These are phyloP conservation scores for Pseudomyrmex dendroicus DNA, from an alignment of 1,140 invertebrate species.

Conservation along the genomic window DNA sequence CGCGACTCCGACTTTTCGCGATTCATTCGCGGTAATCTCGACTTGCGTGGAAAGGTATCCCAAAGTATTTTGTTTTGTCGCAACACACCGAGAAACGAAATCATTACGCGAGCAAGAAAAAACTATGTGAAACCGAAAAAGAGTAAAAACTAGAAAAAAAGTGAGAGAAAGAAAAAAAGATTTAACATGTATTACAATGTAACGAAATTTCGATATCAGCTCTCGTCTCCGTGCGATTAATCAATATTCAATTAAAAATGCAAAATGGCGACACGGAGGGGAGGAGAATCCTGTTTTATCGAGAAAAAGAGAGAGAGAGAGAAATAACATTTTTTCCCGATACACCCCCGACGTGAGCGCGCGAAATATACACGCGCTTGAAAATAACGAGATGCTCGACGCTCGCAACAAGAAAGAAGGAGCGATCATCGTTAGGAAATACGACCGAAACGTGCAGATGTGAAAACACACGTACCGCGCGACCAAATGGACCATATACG, in stretches of 20 bases:
- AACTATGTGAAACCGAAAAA: background rate
- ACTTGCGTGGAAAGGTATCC: too few relatives aligned
- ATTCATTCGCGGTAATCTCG: slow-evolving; percentile 31
- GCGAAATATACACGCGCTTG: background rate
- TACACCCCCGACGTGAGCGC: background rate
- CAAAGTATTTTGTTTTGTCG: background rate
- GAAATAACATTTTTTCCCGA: background rate
- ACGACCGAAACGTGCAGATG: background rate
- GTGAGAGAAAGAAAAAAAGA: background rate
- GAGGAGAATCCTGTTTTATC: background rate
- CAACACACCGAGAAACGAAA: background rate
- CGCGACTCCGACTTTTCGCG: slow-evolving; percentile 32
- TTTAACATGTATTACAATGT: background rate
- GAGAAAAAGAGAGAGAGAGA: background rate
- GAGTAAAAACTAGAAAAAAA: too few relatives aligned
- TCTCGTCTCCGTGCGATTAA: slow-evolving; percentile 1
- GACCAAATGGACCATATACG: slow-evolving; percentile 13
- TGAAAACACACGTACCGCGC: background rate
- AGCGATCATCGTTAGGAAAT: background rate
- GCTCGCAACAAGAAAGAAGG: background rate
- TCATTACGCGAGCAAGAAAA: background rate
- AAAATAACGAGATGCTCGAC: slow-evolving; percentile 19
- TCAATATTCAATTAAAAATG: slow-evolving; percentile 15
- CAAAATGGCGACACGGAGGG: background rate
- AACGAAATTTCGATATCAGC: background rate